Evolutionary conservation across 2,113 vertebrate species (phyloP), one percentile per base, ranked within the genome.

Genomic region (Nyctibius bracteatus): DNA sequence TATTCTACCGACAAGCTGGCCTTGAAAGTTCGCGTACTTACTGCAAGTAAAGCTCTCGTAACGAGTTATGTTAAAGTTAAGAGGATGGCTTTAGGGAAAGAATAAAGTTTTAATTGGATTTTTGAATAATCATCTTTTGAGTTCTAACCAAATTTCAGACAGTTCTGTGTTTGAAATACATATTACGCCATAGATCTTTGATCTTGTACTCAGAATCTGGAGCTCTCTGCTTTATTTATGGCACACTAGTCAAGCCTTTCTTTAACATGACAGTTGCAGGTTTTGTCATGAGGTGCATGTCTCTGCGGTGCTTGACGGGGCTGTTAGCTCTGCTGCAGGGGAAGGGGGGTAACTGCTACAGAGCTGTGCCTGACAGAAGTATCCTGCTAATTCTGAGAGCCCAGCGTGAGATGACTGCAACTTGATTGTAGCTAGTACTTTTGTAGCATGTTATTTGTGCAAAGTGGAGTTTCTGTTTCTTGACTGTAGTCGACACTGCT

Each of bases 31-130:
- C 57, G 6, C 81, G 37, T 41, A 46, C 72, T 91, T 51, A 10
- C 47, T 90, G 57, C 58, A 49, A 46, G 44, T 44, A 14, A 74
- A 75, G 23, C 57, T 94, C 54, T 90, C 41, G 1, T 65, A 65
- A 51, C 0, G 1, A 72, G 58, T 62, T 79, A 8, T 31, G 19
- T 37, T 87, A 14, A 52, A 83, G 35, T 41, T 47, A 81, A 57
- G 81, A 70, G 37, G 43, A 52, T 86, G 58, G 41, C 80, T 83
- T 79, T 55, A 83, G 92, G 91, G 80, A 47, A 70, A 81, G 57
- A 35, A 81, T 74, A 74, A 88, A 81, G 83, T 91, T 91, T 94
- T 92, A 96, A 94, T 82, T 92, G 85, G 49, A 61, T 93, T 92
- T 95, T 84, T 86, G 65, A 93, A 65, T 88, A 89, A 79, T 79